A percentile compares a stretch with the other conserved stretches of the same genome.
phyloP scores from a whole-genome alignment of 1,140 invertebrate genomes.

The Ectropis grisescens region DNA sequence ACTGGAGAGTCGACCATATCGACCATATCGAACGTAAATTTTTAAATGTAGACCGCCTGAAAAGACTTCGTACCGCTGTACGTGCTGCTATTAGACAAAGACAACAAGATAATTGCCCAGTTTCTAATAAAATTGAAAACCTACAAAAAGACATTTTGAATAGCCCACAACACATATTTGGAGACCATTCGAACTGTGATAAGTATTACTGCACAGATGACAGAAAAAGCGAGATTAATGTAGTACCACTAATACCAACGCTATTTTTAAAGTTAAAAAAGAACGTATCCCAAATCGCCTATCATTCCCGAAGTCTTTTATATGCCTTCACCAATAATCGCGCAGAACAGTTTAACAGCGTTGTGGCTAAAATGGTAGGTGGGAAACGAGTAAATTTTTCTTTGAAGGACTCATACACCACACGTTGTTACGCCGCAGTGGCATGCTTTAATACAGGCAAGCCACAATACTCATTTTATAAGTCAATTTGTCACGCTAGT shows the following conservation, averaged over 20 bases:
- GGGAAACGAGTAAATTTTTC: constrained; percentile 4
- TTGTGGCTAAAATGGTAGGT: constrained; percentile 5
- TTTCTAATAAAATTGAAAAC: background rate
- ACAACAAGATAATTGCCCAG: constrained; percentile 1
- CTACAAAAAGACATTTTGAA: background rate
- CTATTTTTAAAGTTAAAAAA: too few relatives aligned
- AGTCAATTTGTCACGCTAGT: background rate
- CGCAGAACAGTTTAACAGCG: constrained; percentile 1
- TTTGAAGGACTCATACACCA: constrained; percentile 1
- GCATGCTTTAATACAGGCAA: background rate
- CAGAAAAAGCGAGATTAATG: too few relatives aligned
- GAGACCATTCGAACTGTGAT: too few relatives aligned
- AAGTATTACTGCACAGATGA: too few relatives aligned
- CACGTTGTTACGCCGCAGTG: constrained; percentile 3
- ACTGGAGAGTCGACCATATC: constrained; percentile 20
- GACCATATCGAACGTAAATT: constrained; percentile 17
- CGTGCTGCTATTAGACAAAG: background rate
- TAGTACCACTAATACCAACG: too few relatives aligned
- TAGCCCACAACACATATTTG: too few relatives aligned
- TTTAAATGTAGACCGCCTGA: constrained; percentile 29
- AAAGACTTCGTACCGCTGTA: constrained; percentile 20
- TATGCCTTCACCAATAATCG: constrained; percentile 1
- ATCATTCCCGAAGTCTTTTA: background rate
- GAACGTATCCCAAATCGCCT: background rate
- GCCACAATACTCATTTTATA: background rate